Conservation (phyloP, 2,797 vertebrate species). For the Mareca penelope region DNA sequence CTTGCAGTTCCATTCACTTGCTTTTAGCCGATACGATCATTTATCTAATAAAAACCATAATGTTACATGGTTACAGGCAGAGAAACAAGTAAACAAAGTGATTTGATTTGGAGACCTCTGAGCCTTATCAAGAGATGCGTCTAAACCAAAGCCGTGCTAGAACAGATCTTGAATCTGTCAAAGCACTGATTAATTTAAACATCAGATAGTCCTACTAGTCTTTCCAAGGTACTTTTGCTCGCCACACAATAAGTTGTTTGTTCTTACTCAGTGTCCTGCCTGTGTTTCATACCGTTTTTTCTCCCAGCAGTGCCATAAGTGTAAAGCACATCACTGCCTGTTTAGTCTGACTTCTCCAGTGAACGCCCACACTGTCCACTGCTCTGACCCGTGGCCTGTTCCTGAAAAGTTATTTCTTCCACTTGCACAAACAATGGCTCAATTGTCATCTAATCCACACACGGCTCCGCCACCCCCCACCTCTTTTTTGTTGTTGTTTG, state of each 20-base stretch:
- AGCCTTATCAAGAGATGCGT: slow-evolving; percentile 1
- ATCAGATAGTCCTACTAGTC: neutral
- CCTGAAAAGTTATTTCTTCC: slow-evolving; percentile 74
- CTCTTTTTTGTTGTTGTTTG: neutral
- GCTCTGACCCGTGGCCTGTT: slow-evolving; percentile 53
- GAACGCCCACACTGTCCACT: slow-evolving; percentile 67
- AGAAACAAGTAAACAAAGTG: slow-evolving; percentile 3
- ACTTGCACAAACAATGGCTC: slow-evolving; percentile 66
- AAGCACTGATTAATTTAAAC: slow-evolving; percentile 30
- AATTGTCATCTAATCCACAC: slow-evolving; percentile 29
- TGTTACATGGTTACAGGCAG: slow-evolving; percentile 7
- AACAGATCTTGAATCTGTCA: slow-evolving; percentile 26
- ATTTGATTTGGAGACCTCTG: slow-evolving; percentile 46
- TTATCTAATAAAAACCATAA: neutral
- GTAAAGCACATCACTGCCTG: slow-evolving; percentile 70
- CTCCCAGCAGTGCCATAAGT: slow-evolving; percentile 70
- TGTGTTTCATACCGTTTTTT: slow-evolving; percentile 72
- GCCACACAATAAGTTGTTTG: slow-evolving; percentile 73
- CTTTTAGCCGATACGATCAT: neutral
- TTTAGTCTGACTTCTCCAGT: slow-evolving; percentile 75
- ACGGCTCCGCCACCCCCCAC: neutral
- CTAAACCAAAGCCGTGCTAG: slow-evolving; percentile 17
- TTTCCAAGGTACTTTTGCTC: slow-evolving; percentile 41
- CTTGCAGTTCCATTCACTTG: neutral
- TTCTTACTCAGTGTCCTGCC: slow-evolving; percentile 52